These are phyloP conservation scores for Cetoscarus ocellatus DNA, from an alignment of 2,797 vertebrate species.

Conservation along the genomic window DNA sequence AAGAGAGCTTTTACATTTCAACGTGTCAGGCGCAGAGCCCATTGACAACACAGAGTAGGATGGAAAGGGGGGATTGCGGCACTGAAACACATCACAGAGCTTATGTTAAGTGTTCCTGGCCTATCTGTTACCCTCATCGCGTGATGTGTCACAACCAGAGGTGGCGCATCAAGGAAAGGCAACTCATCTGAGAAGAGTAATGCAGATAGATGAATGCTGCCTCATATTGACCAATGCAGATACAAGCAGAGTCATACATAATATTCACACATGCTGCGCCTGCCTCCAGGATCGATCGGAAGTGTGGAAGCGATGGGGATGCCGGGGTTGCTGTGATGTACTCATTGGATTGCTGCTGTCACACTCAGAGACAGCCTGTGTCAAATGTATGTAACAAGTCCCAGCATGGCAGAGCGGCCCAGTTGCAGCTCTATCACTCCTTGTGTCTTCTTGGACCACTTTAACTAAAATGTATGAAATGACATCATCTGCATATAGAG, in stretches of 20 bases:
- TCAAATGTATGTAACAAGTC: conserved; percentile 38
- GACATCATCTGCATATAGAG: conserved; percentile 18
- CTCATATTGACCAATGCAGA: conserved; percentile 58
- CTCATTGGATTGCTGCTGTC: conserved; percentile 45
- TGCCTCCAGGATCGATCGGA: conserved; percentile 50
- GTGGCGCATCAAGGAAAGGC: conserved; percentile 27
- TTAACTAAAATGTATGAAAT: conserved; percentile 23
- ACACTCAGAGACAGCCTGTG: conserved; percentile 32
- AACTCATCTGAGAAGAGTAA: conserved; percentile 29
- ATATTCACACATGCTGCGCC: conserved; percentile 48
- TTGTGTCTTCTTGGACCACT: conserved; percentile 5
- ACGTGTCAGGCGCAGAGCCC: conserved; percentile 36
- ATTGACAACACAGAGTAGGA: conserved; percentile 29
- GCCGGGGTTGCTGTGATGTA: conserved; percentile 22
- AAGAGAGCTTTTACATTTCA: conserved; percentile 45
- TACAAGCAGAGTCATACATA: conserved; percentile 56
- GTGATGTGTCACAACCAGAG: conserved; percentile 29
- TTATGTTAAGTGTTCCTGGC: conserved; percentile 19
- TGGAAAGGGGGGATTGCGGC: conserved; percentile 4
- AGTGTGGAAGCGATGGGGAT: conserved; percentile 22
- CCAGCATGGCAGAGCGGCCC: background rate
- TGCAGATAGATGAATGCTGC: conserved; percentile 33
- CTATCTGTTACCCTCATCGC: background rate
- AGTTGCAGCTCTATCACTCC: background rate
- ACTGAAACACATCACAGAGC: conserved; percentile 1